A percentile compares a stretch with the other conserved stretches of the same genome.
These are phyloP conservation scores for Drosophila novamexicana DNA, from an alignment of 1,140 invertebrate genomes.

Conservation along the genomic window DNA sequence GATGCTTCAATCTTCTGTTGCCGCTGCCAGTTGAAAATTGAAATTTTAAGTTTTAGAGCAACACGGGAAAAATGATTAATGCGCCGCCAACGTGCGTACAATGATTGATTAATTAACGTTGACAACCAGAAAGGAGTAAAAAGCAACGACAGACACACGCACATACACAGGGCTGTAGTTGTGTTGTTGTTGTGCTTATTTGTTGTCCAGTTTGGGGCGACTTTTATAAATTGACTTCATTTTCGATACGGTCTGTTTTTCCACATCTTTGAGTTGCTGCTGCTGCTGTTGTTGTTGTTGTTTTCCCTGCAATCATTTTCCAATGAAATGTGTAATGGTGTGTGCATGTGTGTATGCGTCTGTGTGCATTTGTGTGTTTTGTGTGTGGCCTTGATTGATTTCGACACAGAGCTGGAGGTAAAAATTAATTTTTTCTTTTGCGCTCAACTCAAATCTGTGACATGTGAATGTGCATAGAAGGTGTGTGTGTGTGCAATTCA, in stretches of 20 bases:
- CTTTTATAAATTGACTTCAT: constrained; percentile 81
- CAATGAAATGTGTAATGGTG: constrained; percentile 68
- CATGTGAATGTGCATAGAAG: constrained; percentile 35
- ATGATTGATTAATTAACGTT: constrained; percentile 82
- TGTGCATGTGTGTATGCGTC: constrained; percentile 32
- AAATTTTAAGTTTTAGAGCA: constrained; percentile 46
- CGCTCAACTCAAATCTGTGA: constrained; percentile 20
- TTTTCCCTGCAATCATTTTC: constrained; percentile 73
- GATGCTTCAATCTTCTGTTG: constrained; percentile 4
- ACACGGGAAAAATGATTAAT: constrained; percentile 73
- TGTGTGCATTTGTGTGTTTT: constrained; percentile 14
- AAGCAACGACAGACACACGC: constrained; percentile 52
- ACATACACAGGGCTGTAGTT: constrained; percentile 7
- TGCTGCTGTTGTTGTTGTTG: constrained; percentile 31
- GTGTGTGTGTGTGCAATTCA: constrained; percentile 66
- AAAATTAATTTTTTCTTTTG: constrained; percentile 23
- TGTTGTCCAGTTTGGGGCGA: constrained; percentile 64
- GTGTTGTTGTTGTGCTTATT: constrained; percentile 22
- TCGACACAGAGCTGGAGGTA: constrained; percentile 35
- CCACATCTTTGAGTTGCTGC: constrained; percentile 45
- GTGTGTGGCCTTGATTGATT: constrained; percentile 58
- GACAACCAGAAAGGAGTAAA: constrained; percentile 65
- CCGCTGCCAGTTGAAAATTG: constrained; percentile 33
- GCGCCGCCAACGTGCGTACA: constrained; percentile 60
- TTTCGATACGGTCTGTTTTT: constrained; percentile 69